Evolutionary conservation across 2,888 invertebrate genomes (phyloP).

Genomic region (Elegia similella): DNA sequence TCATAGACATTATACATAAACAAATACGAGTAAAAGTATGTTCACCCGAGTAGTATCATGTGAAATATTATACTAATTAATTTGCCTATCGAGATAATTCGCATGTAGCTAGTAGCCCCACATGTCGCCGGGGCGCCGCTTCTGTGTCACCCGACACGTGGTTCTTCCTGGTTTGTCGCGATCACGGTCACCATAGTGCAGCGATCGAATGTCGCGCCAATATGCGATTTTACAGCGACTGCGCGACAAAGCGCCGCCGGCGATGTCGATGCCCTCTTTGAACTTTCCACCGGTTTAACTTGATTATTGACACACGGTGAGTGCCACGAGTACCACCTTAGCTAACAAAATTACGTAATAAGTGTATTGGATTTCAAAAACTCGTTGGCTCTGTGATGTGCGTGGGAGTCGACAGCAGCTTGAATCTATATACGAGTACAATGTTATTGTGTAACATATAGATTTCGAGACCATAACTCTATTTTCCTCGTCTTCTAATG

Average conservation of each 20-base stretch:
- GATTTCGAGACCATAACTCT: not conserved
- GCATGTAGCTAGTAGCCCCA: conserved; percentile 23
- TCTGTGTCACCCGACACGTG: conserved; percentile 37
- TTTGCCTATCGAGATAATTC: not conserved
- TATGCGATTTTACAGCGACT: conserved; percentile 63
- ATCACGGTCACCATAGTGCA: conserved; percentile 31
- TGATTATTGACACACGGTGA: conserved; percentile 66
- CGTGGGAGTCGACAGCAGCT: not conserved
- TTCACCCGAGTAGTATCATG: too few relatives aligned
- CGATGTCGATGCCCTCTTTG: conserved; percentile 64
- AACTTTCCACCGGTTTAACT: conserved; percentile 76
- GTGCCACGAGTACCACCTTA: conserved; percentile 33
- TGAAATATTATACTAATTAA: too few relatives aligned
- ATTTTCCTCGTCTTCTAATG: not conserved
- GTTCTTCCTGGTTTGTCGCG: conserved; percentile 54
- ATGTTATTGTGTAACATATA: too few relatives aligned
- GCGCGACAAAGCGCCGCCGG: conserved; percentile 59
- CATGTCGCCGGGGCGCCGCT: conserved; percentile 33
- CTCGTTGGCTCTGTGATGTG: conserved; percentile 8
- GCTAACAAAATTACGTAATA: conserved; percentile 52
- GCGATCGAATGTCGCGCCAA: conserved; percentile 54
- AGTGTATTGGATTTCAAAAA: conserved; percentile 42
- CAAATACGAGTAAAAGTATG: not conserved
- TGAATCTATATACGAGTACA: not conserved
- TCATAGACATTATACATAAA: not conserved